Conservation (phyloP, 2,888 invertebrate species). For the Acleris holmiana region DNA sequence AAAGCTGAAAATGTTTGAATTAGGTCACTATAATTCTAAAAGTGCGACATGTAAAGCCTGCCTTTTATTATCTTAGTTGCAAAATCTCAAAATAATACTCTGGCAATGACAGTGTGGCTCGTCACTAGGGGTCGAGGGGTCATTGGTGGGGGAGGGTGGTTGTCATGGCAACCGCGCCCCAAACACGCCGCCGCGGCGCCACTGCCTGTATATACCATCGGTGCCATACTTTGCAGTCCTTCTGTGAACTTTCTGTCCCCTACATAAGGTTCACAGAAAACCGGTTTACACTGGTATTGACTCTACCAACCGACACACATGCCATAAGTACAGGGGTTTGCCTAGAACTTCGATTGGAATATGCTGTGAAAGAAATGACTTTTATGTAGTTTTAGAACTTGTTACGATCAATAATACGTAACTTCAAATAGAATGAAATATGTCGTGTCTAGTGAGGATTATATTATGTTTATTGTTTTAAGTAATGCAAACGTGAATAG, state of each 20-base stretch:
- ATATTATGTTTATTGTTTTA: too few species aligned
- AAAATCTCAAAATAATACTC: conserved; percentile 17
- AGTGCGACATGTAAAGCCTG: not conserved
- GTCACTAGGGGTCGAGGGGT: conserved; percentile 79
- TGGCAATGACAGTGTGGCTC: conserved; percentile 69
- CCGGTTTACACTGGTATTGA: not conserved
- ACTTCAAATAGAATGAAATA: not conserved
- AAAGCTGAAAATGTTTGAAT: too few species aligned
- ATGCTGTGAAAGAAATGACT: conserved; percentile 10
- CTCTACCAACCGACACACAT: conserved; percentile 1
- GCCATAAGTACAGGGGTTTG: conserved; percentile 11
- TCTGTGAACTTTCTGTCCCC: conserved; percentile 43
- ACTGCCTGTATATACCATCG: conserved; percentile 47
- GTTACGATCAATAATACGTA: not conserved
- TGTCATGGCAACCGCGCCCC: conserved; percentile 73
- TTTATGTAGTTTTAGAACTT: conserved; percentile 2
- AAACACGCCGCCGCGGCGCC: conserved; percentile 82
- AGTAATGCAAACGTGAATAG: too few species aligned
- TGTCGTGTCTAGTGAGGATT: not conserved
- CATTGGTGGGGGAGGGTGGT: conserved; percentile 64
- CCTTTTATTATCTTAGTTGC: conserved; percentile 12
- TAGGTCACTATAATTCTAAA: too few species aligned
- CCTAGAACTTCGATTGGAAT: conserved; percentile 27
- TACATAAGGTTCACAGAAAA: conserved; percentile 58
- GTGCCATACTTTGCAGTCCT: too few species aligned